phyloP scores from a whole-genome alignment of 2,888 invertebrate species.

The Pollenia labialis region DNA sequence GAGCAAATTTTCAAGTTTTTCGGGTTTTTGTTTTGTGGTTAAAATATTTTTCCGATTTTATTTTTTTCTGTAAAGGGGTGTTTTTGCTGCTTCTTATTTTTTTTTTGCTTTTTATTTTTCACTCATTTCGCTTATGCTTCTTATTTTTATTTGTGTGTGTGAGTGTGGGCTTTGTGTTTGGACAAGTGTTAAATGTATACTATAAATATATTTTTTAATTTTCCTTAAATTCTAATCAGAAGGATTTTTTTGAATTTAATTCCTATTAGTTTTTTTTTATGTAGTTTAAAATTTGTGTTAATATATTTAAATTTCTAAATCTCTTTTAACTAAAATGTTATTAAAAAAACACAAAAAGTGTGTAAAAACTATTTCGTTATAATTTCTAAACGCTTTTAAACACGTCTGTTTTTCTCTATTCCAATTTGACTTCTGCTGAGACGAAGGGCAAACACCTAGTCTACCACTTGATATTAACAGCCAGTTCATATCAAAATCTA shows the following conservation, averaged over 20 bases:
- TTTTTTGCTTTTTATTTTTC: neutral
- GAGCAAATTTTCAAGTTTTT: neutral
- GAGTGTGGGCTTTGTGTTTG: conserved; percentile 19
- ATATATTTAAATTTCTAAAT: conserved; percentile 24
- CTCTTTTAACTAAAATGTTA: conserved; percentile 21
- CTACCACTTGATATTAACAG: conserved; percentile 59
- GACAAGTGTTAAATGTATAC: conserved; percentile 22
- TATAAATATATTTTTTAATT: neutral
- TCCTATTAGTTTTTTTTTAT: neutral
- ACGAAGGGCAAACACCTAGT: conserved; percentile 67
- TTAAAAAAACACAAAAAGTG: conserved; percentile 28
- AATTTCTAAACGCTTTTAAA: conserved; percentile 45
- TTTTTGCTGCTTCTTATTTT: conserved; percentile 8
- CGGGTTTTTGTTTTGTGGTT: conserved; percentile 6
- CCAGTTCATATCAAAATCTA: conserved; percentile 54
- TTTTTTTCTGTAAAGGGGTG: conserved; percentile 39
- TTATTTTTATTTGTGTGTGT: conserved; percentile 11
- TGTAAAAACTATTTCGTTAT: conserved; percentile 30
- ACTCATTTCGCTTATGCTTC: neutral
- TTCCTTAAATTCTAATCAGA: conserved; percentile 40
- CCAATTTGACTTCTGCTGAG: conserved; percentile 78
- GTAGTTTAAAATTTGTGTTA: neutral
- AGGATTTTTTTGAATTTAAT: conserved; percentile 17
- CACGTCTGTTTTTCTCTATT: conserved; percentile 75
- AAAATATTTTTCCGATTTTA: conserved; percentile 54